Evolutionary conservation across 2,113 vertebrate genomes (phyloP), one percentile per base, ranked within the genome.

Genomic region (Echinops telfairi): DNA sequence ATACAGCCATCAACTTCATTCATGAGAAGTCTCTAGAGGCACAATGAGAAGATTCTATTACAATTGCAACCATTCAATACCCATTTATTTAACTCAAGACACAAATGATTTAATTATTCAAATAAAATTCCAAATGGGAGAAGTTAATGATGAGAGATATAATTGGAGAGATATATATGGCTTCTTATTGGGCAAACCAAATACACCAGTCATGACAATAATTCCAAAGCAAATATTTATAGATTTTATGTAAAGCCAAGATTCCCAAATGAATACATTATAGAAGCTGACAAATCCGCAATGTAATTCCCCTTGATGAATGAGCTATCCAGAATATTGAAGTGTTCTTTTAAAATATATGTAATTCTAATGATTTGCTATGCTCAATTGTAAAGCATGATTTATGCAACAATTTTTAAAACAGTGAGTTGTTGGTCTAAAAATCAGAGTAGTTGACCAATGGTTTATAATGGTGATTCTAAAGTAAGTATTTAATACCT

Each of bases 71-170:
- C 8, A 95, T 94, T 95, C 93, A 93, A 80, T 84, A 38, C 17
- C 87, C 86, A 66, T 82, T 88, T 91, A 78, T 91, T 95, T 93
- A 93, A 92, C 86, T 96, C 22, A 91, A 91, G 82, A 91, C 27
- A 92, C 66, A 95, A 89, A 91, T 91, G 88, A 93, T 92, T 93
- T 94, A 91, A 96, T 92, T 95, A 96, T 93, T 96, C 78, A 95
- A 96, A 91, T 89, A 96, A 95, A 95, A 95, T 83, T 92, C 60
- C 78, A 91, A 92, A 89, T 95, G 82, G 66, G 79, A 95, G 38
- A 94, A 94, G 94, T 95, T 93, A 92, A 92, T 89, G 57, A 92
- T 43, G 27, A 97, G 60, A 90, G 22, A 25, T 85, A 90, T 92
- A 95, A 95, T 80, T 93, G 79, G 2, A 92, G 3, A 86, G 16